A percentile compares a stretch with the other conserved stretches of the same genome.
These are phyloP conservation scores for Benitochromis conjunctus DNA, from an alignment of 2,113 vertebrate genomes.

Conservation along the genomic window DNA sequence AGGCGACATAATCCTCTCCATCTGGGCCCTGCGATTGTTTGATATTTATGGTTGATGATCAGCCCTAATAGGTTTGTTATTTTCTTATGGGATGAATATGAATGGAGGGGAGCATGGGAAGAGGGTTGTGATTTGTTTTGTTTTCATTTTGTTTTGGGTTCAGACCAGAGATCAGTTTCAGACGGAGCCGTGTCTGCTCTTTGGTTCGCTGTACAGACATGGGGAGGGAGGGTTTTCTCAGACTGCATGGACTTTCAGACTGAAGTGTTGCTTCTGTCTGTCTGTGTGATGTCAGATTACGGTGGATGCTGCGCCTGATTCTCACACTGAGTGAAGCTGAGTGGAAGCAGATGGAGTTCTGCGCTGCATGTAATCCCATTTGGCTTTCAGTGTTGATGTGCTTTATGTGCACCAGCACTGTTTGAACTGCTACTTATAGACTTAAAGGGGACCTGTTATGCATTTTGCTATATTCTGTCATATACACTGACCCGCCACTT, in stretches of 20 bases:
- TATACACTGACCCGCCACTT: not conserved
- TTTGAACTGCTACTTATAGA: not conserved
- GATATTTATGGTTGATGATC: conserved; percentile 83
- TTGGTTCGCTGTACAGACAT: not conserved
- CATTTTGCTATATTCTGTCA: not conserved
- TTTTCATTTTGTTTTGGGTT: conserved; percentile 73
- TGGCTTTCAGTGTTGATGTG: not conserved
- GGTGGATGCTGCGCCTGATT: not conserved
- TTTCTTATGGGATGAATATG: conserved; percentile 59
- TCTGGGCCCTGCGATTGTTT: conserved; percentile 80
- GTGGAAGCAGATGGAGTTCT: not conserved
- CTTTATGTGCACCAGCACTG: not conserved
- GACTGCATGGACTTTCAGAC: not conserved
- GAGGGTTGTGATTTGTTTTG: conserved; percentile 65
- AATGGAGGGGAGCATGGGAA: conserved; percentile 67
- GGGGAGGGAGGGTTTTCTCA: not conserved
- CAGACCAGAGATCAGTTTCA: conserved; percentile 56
- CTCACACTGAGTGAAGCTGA: not conserved
- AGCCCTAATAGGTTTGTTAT: conserved; percentile 75
- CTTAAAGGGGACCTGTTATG: not conserved
- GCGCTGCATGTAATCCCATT: not conserved
- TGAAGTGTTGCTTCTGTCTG: conserved; percentile 12
- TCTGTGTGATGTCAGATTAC: not conserved
- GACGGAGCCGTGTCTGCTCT: conserved; percentile 21
- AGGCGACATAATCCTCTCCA: conserved; percentile 84